phyloP scores from a whole-genome alignment of 2,113 vertebrate genomes.

The Thymallus thymallus region DNA sequence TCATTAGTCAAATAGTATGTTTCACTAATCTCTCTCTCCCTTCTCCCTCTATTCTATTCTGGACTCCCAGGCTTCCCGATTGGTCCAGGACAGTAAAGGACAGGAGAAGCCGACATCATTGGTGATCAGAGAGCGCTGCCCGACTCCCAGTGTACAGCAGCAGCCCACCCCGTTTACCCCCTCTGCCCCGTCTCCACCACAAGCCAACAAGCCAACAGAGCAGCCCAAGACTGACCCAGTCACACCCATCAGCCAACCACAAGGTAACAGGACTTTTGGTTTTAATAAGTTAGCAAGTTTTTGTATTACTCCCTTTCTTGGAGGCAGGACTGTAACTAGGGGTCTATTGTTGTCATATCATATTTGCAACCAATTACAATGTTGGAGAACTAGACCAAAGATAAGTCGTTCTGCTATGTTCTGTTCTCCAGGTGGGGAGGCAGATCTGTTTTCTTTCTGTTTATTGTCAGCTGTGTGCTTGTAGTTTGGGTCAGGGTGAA shows the following conservation, averaged over 20 bases:
- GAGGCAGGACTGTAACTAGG: no score
- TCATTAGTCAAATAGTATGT: no score
- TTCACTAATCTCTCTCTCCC: neutral
- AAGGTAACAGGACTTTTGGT: constrained; percentile 61
- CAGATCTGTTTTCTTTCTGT: no score
- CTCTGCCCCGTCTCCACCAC: neutral
- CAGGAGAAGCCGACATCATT: constrained; percentile 73
- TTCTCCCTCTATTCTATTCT: neutral
- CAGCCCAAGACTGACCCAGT: constrained; percentile 67
- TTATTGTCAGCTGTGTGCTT: no score
- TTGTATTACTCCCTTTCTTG: no score
- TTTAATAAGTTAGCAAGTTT: no score
- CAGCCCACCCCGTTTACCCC: constrained; percentile 10
- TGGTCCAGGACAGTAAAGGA: constrained; percentile 69
- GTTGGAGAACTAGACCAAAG: no score
- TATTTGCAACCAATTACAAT: no score
- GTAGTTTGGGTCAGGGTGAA: no score
- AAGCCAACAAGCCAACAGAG: constrained; percentile 58
- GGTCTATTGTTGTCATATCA: no score
- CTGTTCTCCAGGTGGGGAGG: no score
- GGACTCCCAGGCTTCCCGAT: constrained; percentile 61
- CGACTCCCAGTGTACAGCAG: constrained; percentile 34
- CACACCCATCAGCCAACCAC: constrained; percentile 57
- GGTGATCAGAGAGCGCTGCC: constrained; percentile 74
- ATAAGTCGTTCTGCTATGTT: no score